phyloP scores from a whole-genome alignment of 1,140 invertebrate species.

The Temnothorax curvispinosus region DNA sequence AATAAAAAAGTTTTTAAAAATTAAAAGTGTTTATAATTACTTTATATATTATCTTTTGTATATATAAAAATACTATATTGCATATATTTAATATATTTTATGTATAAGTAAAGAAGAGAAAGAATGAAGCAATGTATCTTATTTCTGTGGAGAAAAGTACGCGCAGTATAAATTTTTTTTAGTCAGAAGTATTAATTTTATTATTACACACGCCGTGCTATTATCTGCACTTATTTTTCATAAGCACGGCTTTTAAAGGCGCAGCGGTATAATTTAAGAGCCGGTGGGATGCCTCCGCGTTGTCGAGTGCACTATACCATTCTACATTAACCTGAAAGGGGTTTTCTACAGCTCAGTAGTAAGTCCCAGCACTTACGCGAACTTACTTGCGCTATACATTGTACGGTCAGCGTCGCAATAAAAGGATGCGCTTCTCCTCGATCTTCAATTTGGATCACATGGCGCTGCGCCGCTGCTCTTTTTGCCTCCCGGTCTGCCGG shows the following conservation, averaged over 20 bases:
- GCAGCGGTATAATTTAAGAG: conserved; percentile 72
- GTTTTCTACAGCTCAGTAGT: conserved; percentile 63
- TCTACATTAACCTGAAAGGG: conserved; percentile 74
- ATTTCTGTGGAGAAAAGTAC: not conserved
- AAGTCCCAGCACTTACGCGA: conserved; percentile 66
- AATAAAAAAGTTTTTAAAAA: no score
- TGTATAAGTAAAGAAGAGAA: conserved; percentile 15
- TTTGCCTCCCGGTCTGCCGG: not conserved
- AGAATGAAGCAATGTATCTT: not conserved
- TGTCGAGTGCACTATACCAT: conserved; percentile 68
- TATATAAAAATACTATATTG: not conserved
- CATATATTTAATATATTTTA: conserved; percentile 14
- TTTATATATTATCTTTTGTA: not conserved
- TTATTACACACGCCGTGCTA: conserved; percentile 23
- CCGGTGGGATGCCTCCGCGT: conserved; percentile 57
- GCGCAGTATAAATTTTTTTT: not conserved
- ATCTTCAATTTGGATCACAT: conserved; percentile 49
- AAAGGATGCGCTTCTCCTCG: conserved; percentile 37
- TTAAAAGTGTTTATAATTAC: no score
- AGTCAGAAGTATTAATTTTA: conserved; percentile 33
- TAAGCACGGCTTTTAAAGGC: conserved; percentile 67
- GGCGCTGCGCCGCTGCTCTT: not conserved
- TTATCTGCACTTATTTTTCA: conserved; percentile 60
- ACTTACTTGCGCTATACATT: conserved; percentile 27
- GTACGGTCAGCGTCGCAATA: conserved; percentile 48